Evolutionary conservation across 2,888 invertebrate species (phyloP).

Genomic region (Scaptodrosophila latifasciaeformis): DNA sequence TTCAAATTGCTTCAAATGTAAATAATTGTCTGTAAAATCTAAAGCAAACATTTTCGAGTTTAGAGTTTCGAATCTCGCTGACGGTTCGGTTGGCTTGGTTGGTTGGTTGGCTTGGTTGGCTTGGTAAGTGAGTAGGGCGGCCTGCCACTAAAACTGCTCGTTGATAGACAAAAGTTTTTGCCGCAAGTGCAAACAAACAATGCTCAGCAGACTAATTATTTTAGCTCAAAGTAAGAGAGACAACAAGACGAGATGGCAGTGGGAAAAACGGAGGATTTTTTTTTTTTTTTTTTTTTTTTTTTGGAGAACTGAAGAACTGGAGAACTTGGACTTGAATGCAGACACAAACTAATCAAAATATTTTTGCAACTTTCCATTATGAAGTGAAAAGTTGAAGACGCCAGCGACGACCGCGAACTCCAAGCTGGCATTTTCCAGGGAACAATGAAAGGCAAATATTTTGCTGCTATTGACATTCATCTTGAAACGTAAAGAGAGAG

Average conservation of each 20-base stretch:
- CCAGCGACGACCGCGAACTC: constrained; percentile 34
- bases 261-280: no score
- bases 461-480: constrained; percentile 67
- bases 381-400: constrained; percentile 67
- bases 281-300: no score
- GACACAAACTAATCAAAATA: constrained; percentile 64
- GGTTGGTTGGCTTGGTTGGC: no score
- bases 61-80: no score
- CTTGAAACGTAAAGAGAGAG: constrained; percentile 12
- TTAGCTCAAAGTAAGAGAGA: constrained; percentile 37
- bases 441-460: constrained; percentile 68
- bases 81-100: background rate
- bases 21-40: constrained; percentile 27
- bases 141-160: constrained; percentile 40
- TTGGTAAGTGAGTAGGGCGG: background rate
- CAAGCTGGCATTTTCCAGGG: constrained; percentile 64
- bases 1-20: constrained; percentile 18
- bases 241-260: no score
- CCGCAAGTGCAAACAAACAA: constrained; percentile 65
- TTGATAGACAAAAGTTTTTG: constrained; percentile 48
- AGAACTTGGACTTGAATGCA: constrained; percentile 5
- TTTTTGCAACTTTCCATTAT: constrained; percentile 70
- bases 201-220: constrained; percentile 66
- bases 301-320: background rate
- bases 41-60: constrained; percentile 9